Percentiles rank a stretch among this genome's conserved stretches.
Conservation (phyloP, 2,888 invertebrate genomes). For the Heliconius ethilla region DNA sequence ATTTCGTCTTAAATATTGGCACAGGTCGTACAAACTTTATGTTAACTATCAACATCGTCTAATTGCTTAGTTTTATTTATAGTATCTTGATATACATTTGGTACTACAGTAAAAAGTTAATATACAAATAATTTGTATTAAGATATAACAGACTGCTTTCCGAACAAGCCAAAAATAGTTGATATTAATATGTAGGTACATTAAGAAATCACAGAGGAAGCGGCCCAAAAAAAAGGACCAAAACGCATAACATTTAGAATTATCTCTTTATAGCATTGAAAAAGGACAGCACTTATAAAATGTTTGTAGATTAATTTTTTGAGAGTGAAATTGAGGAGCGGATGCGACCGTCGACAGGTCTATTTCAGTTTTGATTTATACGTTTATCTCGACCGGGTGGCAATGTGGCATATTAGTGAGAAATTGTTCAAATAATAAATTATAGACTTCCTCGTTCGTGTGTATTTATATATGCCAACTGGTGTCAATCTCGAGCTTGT, state of each 20-base stretch:
- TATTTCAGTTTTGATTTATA: constrained; percentile 78
- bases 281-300: constrained; percentile 58
- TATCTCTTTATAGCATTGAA: constrained; percentile 55
- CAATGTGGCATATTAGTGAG: constrained; percentile 70
- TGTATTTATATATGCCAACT: constrained; percentile 52
- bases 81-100: background rate
- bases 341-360: constrained; percentile 65
- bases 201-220: constrained; percentile 41
- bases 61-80: background rate
- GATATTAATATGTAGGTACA: constrained; percentile 1
- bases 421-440: constrained; percentile 67
- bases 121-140: background rate
- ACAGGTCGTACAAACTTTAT: background rate
- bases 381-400: constrained; percentile 59
- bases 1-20: background rate
- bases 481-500: constrained; percentile 53
- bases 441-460: constrained; percentile 60
- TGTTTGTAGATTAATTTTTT: constrained; percentile 63
- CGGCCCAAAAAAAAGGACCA: constrained; percentile 47
- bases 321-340: constrained; percentile 66
- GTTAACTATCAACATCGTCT: background rate
- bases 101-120: background rate
- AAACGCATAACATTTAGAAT: constrained; percentile 54
- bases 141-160: background rate
- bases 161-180: constrained; percentile 5